These are phyloP conservation scores for Masnerella sp. DNA, from an alignment of 2,888 invertebrate species.

Conservation along the genomic window DNA sequence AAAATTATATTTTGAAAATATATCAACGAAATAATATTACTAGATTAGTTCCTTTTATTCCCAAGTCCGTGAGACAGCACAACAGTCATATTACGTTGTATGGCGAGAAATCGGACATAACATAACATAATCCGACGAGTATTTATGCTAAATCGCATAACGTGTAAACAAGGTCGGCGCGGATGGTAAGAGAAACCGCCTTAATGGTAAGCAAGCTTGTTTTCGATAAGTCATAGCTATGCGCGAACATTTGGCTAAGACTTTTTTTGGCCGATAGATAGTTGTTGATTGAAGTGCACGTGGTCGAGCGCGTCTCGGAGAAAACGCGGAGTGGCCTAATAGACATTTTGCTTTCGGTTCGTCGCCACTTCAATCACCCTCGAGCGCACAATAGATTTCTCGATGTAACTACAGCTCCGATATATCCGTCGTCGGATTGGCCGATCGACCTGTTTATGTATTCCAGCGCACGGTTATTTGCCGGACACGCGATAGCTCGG, in stretches of 20 bases:
- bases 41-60: too few relatives aligned
- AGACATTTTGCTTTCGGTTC: constrained; percentile 40
- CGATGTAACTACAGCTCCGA: constrained; percentile 66
- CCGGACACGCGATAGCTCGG: constrained; percentile 65
- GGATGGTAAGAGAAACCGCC: constrained; percentile 1
- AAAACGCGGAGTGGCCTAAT: constrained; percentile 47
- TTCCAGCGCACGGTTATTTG: constrained; percentile 72
- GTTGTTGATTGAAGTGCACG: too few relatives aligned
- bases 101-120: constrained; percentile 5
- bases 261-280: constrained; percentile 31
- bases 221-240: constrained; percentile 22
- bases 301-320: constrained; percentile 14
- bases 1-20: too few relatives aligned
- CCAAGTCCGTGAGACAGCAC: not conserved
- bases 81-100: constrained; percentile 3
- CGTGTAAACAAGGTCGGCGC: constrained; percentile 32
- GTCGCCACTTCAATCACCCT: constrained; percentile 57
- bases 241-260: constrained; percentile 23
- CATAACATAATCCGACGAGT: constrained; percentile 15
- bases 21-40: too few relatives aligned
- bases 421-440: constrained; percentile 70
- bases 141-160: constrained; percentile 18
- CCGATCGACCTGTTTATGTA: constrained; percentile 71
- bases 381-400: constrained; percentile 71
- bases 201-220: constrained; percentile 10